Evolutionary conservation across 2,113 vertebrate genomes (phyloP), one percentile per base, ranked within the genome.

Genomic region (Aythya baeri): DNA sequence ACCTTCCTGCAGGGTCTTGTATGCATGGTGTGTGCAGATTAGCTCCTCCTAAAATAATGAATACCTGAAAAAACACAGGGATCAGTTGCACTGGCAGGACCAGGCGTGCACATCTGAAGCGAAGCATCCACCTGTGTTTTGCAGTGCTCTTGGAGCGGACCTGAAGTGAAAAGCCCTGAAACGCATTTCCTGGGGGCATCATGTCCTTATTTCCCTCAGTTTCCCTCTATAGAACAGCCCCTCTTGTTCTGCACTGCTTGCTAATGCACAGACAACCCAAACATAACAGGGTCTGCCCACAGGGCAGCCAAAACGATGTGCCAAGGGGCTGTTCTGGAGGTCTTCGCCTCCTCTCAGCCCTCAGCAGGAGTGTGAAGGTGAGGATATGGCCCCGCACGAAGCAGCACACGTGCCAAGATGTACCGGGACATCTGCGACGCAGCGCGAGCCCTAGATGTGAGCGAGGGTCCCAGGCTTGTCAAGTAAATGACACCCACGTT

Each of bases 401-500:
- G 81, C 54, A 70, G 49, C 4, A 0, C 2, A 0, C 73, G 18
- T 55, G 70, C 82, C 77, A 79, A 68, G 58, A 84, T 55, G 27
- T 65, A 32, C 49, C 26, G 29, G 49, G 90, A 86, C 83, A 93
- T 96, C 83, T 78, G 86, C 86, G 67, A 72, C 79, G 29, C 83
- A 87, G 50, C 57, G 34, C 27, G 41, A 89, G 36, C 49, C 62
- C 44, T 73, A 85, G 36, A 84, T 49, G 9, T 17, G 49, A 83
- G 36, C 50, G 66, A 91, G 49, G 62, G 86, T 89, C 96, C 71
- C 83, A 86, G 16, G 90, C 44, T 85, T 65, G 58, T 92, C 83
- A 76, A 79, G 67, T 76, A 91, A 93, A 93, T 85, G 76, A 84
- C 58, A 79, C 34, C 3, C 92, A 82, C 57, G 31, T 70, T 96